These are phyloP conservation scores for Drosophila pegasa DNA, from an alignment of 2,888 invertebrate species.

Conservation along the genomic window DNA sequence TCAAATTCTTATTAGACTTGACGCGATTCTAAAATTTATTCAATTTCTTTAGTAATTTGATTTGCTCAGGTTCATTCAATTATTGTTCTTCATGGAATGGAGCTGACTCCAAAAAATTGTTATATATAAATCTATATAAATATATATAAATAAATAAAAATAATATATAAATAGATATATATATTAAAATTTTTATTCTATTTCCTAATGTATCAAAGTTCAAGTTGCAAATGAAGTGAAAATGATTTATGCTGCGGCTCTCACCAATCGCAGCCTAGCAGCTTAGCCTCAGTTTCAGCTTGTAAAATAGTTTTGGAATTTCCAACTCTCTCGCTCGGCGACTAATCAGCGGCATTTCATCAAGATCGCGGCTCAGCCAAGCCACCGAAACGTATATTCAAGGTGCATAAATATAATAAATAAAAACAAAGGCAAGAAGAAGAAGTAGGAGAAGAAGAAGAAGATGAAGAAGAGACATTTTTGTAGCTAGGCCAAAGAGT, in stretches of 20 bases:
- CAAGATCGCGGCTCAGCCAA: slow-evolving; percentile 6
- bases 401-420: slow-evolving; percentile 35
- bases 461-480: no score
- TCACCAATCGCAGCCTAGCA: not conserved
- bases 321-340: slow-evolving; percentile 4
- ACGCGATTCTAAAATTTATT: no score
- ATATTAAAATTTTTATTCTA: not conserved
- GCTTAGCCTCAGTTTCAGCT: no score
- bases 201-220: not conserved
- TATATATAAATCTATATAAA: no score
- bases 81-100: no score
- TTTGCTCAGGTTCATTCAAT: no score
- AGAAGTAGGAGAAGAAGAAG: not conserved
- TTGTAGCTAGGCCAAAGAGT: slow-evolving; percentile 36
- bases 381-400: slow-evolving; percentile 29
- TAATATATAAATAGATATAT: no score
- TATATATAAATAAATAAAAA: no score
- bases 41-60: no score
- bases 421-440: slow-evolving; percentile 14
- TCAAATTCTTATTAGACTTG: no score
- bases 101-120: no score
- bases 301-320: not conserved
- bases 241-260: not conserved
- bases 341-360: slow-evolving; percentile 14
- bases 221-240: not conserved